phyloP scores from a whole-genome alignment of 2,888 invertebrate species.

The Drosophila anomalipes region DNA sequence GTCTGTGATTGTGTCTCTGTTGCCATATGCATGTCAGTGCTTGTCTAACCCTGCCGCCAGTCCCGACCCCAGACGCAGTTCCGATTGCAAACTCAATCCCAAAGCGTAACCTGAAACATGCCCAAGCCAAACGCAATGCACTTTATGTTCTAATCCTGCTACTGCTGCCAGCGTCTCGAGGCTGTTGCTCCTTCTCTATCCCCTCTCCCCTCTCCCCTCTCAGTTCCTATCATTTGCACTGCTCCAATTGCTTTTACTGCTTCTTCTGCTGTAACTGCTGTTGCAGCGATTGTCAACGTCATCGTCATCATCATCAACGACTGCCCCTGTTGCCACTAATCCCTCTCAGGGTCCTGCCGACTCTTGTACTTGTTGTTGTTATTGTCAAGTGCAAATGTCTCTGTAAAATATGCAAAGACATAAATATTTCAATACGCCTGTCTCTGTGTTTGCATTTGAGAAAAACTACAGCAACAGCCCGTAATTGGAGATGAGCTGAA shows the following conservation, averaged over 20 bases:
- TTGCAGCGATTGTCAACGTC: constrained; percentile 66
- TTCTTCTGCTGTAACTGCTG: constrained; percentile 31
- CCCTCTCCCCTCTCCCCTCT: neutral
- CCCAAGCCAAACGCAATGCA: constrained; percentile 69
- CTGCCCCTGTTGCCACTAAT: constrained; percentile 62
- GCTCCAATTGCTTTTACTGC: neutral
- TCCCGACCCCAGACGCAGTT: constrained; percentile 26
- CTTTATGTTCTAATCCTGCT: constrained; percentile 69
- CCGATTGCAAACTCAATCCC: constrained; percentile 37
- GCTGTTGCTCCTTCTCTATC: constrained; percentile 31
- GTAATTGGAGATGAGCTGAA: constrained; percentile 57
- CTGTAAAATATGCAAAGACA: constrained; percentile 76
- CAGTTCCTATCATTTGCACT: neutral
- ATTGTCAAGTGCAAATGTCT: constrained; percentile 77
- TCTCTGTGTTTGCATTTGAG: constrained; percentile 27
- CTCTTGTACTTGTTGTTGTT: constrained; percentile 61
- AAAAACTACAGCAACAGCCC: constrained; percentile 46
- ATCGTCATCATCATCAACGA: constrained; percentile 56
- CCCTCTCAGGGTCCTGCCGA: constrained; percentile 46
- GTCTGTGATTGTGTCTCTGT: constrained; percentile 15
- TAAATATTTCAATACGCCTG: constrained; percentile 72
- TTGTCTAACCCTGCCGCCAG: constrained; percentile 41
- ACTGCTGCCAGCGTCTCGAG: constrained; percentile 59
- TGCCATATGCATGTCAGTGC: constrained; percentile 58
- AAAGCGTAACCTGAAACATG: constrained; percentile 54